Evolutionary conservation across 2,797 vertebrate genomes (phyloP).

Genomic region (Rhincodon typus): DNA sequence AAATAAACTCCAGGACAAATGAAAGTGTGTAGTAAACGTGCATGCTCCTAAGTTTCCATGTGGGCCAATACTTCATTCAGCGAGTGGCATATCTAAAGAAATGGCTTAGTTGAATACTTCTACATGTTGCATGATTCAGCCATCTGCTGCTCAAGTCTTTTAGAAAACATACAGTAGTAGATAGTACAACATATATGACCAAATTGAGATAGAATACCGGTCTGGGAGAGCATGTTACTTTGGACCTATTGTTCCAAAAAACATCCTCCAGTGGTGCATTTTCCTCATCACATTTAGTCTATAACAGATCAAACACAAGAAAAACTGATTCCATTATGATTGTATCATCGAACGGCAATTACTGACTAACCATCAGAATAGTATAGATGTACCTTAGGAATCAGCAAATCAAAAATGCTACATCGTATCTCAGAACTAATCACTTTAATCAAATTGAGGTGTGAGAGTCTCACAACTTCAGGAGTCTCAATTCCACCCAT

Average conservation of each 20-base stretch:
- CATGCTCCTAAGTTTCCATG: neutral
- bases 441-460: neutral
- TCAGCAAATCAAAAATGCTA: neutral
- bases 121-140: too few relatives aligned
- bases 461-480: neutral
- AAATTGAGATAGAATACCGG: neutral
- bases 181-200: neutral
- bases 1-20: neutral
- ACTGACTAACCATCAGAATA: neutral
- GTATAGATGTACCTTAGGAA: neutral
- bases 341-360: neutral
- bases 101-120: too few relatives aligned
- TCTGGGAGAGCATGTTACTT: neutral
- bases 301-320: too few relatives aligned
- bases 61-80: neutral
- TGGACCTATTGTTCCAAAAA: neutral
- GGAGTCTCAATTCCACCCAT: neutral
- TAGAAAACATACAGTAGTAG: neutral
- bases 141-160: too few relatives aligned
- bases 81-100: neutral
- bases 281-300: neutral
- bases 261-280: neutral
- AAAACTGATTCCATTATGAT: neutral
- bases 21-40: neutral
- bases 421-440: neutral